These are phyloP conservation scores for Tupaia tana DNA, from an alignment of 2,113 vertebrate genomes.

Conservation along the genomic window DNA sequence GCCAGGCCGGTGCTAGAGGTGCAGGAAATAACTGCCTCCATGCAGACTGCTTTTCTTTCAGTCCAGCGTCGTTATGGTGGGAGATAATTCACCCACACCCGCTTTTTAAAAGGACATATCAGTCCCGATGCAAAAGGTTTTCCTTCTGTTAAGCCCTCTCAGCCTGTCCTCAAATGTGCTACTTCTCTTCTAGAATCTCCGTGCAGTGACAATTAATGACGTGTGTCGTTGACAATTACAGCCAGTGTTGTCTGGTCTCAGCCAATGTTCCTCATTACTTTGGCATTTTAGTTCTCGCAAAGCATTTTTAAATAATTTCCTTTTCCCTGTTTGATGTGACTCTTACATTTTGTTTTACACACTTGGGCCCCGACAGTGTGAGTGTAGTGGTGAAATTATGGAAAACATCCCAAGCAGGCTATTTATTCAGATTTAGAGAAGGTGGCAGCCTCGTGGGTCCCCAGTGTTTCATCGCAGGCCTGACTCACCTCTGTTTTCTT, in stretches of 20 bases:
- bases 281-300: slow-evolving; percentile 59
- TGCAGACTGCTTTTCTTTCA: slow-evolving; percentile 46
- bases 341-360: slow-evolving; percentile 36
- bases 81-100: neutral
- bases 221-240: slow-evolving; percentile 69
- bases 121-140: neutral
- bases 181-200: neutral
- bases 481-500: neutral
- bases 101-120: slow-evolving; percentile 35
- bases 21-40: slow-evolving; percentile 35
- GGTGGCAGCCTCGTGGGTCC: neutral
- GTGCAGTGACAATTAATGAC: slow-evolving; percentile 67
- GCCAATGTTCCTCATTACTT: slow-evolving; percentile 66
- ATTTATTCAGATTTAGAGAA: slow-evolving; percentile 28
- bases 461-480: neutral
- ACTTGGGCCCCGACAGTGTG: slow-evolving; percentile 21
- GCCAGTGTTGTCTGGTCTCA: slow-evolving; percentile 69
- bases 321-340: slow-evolving; percentile 41
- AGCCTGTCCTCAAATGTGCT: neutral
- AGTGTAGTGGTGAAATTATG: slow-evolving; percentile 12
- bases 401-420: neutral
- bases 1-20: slow-evolving; percentile 31
- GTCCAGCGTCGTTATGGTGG: neutral
- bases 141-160: neutral
- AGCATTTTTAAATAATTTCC: slow-evolving; percentile 33